Evolutionary conservation across 2,113 vertebrate genomes (phyloP), one percentile per base, ranked within the genome.

Genomic region (Ceuthmochares aereus): DNA sequence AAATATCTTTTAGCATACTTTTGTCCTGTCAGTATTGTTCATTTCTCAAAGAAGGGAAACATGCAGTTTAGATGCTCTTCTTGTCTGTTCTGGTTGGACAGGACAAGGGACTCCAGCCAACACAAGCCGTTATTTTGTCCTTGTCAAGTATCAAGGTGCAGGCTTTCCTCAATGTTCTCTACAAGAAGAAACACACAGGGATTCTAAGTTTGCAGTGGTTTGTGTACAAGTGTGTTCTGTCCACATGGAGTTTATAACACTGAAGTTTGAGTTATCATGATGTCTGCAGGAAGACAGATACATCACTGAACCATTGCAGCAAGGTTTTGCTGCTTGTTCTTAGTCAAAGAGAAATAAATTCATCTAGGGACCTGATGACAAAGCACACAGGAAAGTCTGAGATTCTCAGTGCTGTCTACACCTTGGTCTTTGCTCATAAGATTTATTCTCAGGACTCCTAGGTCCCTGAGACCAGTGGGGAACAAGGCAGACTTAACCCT

Each of bases 1-100:
- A 55, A 87, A 58, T 37, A 21, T 23, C 6, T 59, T 78, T 81
- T 68, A 29, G 13, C 9, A 4, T 62, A 23, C 23, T 58, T 70
- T 67, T 83, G 17, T 25, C 62, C 42, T 32, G 27, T 23, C 21
- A 49, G 6, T 56, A 36, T 27, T 0, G 0, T 25, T 78, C 3
- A 25, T 74, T 66, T 76, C 27, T 55, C 42, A 37, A 52, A 52
- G 34, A 72, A 82, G 82, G 27, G 60, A 59, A 62, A 9, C 25
- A 5, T 25, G n/a, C 42, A 32, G 25, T 59, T 72, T 18, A 68
- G 54, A n/a, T 29, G 9, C 14, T 8, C 27, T 89, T 84, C 68
- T 70, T 67, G 30, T 19, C 36, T 62, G 0, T 43, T 91, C 68
- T 30, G 23, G 68, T 47, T 89, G 52, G 17, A 58, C 74, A 49